Base-by-base conservation (phyloP, 2,797 vertebrate species). In the Lepidocolaptes lacrymiger region DNA sequence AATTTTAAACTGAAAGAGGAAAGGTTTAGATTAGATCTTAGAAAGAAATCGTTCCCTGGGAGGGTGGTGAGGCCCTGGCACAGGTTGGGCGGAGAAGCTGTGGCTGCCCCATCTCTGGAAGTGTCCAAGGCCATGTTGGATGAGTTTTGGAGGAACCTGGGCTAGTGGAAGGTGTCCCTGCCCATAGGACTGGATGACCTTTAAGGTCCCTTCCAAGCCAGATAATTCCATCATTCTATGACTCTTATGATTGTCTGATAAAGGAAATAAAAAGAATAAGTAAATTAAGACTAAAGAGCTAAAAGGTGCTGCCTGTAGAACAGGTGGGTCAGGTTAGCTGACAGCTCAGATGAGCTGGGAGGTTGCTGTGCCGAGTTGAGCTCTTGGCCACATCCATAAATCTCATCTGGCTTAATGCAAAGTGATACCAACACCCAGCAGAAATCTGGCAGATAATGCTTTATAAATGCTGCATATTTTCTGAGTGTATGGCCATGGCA, bases 141-240 rank as follows among this genome's bases (percentile, higher is more conserved):
- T 0, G 0, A 21, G 34, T 10, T 2, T 78, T 66, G 80, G 59
- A 66, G 6, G 11, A 9, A 0, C 2, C 44, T 36, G 37, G n/a
- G n/a, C 0, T 0, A 2, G 59, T 41, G 59, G 10, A 3, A 59
- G 3, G 0, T 48, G 46, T 48, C 52, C 39, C 15, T 66, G 22
- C 3, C 10, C 15, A 4, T 6, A 12, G 34, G 34, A 66, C 12
- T 16, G 14, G 52, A 15, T 48, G 15, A 8, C 5, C 2, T 48
- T 59, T 21, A 20, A 28, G 8, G 5, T 14, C 3, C 26, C 4
- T 66, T 78, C 34, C 52, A 73, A 10, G 7, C 16, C 34, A 61
- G 41, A 41, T 27, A 5, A 36, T 67, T 78, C 51, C 12, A 64
- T 71, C 46, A 34, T 23, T 39, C 24, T 22, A 19, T 20, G 59